Evolutionary conservation across 2,113 vertebrate species (phyloP), one percentile per base, ranked within the genome.

Genomic region (Hystrix cristata): DNA sequence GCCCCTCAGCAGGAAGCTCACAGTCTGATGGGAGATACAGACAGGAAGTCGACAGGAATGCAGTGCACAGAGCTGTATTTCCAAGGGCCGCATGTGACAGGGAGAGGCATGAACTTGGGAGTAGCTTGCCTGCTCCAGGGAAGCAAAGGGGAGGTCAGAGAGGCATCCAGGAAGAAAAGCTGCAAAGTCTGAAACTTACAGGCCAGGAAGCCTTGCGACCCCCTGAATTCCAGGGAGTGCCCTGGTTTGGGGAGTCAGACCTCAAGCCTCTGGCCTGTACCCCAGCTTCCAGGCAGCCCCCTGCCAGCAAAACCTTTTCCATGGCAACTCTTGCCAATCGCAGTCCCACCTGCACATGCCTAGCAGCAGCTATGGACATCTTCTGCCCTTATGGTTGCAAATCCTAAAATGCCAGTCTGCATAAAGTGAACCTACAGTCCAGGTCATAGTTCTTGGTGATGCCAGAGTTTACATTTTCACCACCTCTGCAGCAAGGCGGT

Each of bases 71-170:
- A 91, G 38, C 4, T 0, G 27, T 0, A 6, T 34, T 27, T 15
- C 55, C 23, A 18, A 2, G 0, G 21, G 62, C 46, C 0, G 1
- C 43, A 38, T 3, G 0, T 10, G 53, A 31, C 0, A 2, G 29
- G 48, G 27, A 46, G 10, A 4, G 7, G 34, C 1, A 8, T 13
- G 59, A 25, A 60, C 38, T 16, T 51, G 10, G 0, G 46, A 76
- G 13, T 7, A 11, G 29, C 12, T 38, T 6, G 23, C 23, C 72
- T 31, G 31, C 43, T 93, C 27, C n/a, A 51, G 31, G 13, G 53
- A 83, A 34, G 11, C 34, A 46, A 82, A 2, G 0, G 21, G n/a
- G 6, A 60, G 34, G 29, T 16, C 48, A 29, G 53, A 57, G 74
- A 51, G 18, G 2, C n/a, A 55, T 79, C 46, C 3, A 60, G 60